A percentile compares a stretch with the other conserved stretches of the same genome.
These are phyloP conservation scores for Nyctereutes procyonoides DNA, from an alignment of 2,113 vertebrate species.

Conservation along the genomic window DNA sequence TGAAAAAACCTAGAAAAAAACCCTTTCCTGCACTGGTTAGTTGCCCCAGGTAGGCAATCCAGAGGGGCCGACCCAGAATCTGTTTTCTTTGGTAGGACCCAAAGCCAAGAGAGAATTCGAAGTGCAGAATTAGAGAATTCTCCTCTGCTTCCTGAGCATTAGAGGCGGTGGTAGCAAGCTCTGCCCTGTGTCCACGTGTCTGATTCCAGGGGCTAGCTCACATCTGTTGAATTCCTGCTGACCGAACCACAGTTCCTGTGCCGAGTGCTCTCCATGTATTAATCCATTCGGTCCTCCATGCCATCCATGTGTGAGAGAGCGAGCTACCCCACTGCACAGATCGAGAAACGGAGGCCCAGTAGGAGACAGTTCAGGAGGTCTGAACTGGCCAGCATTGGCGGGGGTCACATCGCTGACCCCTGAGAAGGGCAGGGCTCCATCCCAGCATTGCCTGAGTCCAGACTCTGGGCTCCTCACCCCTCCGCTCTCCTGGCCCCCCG, in stretches of 20 bases:
- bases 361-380: not conserved
- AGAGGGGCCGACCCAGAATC: not conserved
- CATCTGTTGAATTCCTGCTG: not conserved
- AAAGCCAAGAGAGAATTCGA: not conserved
- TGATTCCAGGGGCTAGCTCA: not conserved
- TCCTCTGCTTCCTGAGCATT: not conserved
- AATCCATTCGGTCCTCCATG: fast-evolving
- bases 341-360: not conserved
- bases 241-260: not conserved
- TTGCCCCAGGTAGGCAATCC: not conserved
- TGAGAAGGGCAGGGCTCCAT: not conserved
- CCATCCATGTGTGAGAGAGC: not conserved
- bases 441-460: not conserved
- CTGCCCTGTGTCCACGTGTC: not conserved
- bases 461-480: not conserved
- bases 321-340: not conserved
- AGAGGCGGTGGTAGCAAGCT: not conserved
- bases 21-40: not conserved
- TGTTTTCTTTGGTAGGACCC: not conserved
- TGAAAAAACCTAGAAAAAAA: not conserved
- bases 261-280: not conserved
- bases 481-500: not conserved
- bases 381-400: not conserved
- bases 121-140: not conserved
- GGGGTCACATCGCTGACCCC: not conserved